Conservation (phyloP, 1,140 invertebrate genomes). For the Littorina saxatilis region DNA sequence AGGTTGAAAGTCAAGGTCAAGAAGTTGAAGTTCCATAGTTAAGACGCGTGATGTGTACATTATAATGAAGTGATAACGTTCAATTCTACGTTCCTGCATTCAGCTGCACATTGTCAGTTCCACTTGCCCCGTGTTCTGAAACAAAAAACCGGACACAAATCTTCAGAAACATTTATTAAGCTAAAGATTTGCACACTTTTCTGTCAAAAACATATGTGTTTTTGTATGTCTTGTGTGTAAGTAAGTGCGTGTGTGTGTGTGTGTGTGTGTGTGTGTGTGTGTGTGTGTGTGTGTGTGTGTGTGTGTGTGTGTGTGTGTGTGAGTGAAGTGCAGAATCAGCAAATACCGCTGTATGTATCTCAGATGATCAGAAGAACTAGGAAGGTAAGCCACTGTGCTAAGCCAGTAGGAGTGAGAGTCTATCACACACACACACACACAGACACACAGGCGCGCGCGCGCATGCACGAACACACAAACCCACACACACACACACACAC, state of each 20-base stretch:
- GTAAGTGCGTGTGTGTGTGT: background rate
- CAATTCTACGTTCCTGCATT: background rate
- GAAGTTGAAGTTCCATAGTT: no score
- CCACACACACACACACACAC: no score
- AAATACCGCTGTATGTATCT: no score
- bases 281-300: conserved; percentile 1
- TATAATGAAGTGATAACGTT: no score
- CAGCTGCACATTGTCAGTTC: background rate
- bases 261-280: conserved; percentile 20
- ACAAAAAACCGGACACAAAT: no score
- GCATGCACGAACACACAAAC: no score
- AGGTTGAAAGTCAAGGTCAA: no score
- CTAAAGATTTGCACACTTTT: background rate
- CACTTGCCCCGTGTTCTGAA: background rate
- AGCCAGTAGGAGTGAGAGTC: background rate
- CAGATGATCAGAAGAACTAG: background rate
- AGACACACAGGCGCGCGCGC: no score
- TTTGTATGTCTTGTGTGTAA: conserved; percentile 5
- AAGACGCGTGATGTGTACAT: no score
- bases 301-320: conserved; percentile 19
- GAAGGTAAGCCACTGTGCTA: background rate
- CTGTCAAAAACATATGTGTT: background rate
- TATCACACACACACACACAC: no score
- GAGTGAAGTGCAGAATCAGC: background rate
- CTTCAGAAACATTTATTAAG: background rate